Percentiles rank a stretch among this genome's conserved stretches.
Conservation (phyloP, 2,113 vertebrate species). For the Melanocharis versteri region DNA sequence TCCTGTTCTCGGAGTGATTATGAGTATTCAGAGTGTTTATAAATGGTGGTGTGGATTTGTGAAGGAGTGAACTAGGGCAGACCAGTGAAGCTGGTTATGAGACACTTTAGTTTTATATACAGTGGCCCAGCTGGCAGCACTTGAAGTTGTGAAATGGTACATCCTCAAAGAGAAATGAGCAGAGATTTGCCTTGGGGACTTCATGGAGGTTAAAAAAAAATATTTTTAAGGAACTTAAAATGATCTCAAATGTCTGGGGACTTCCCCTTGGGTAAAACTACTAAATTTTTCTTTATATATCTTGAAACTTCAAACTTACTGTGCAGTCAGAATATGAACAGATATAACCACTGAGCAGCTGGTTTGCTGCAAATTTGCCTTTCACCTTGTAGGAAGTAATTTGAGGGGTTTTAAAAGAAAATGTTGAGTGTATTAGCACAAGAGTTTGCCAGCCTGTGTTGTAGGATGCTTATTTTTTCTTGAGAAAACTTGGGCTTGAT, state of each 20-base stretch:
- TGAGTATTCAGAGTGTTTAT: background rate
- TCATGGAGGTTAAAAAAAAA: background rate
- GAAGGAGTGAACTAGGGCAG: background rate
- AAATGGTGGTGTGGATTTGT: background rate
- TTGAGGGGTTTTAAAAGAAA: background rate
- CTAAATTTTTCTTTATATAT: background rate
- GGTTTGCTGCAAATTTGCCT: background rate
- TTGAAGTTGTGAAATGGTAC: background rate
- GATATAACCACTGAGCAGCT: background rate
- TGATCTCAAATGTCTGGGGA: background rate
- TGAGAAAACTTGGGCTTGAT: background rate
- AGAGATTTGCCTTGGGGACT: background rate
- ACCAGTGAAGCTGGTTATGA: background rate
- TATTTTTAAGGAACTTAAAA: background rate
- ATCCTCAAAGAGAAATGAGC: background rate
- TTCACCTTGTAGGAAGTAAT: background rate
- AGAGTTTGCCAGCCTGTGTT: background rate
- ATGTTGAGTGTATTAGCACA: background rate
- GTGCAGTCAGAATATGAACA: background rate
- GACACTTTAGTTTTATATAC: background rate
- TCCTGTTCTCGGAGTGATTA: background rate
- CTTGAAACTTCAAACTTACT: background rate
- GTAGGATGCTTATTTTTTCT: background rate
- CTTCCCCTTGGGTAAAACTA: background rate
- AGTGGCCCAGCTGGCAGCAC: background rate